Evolutionary conservation across 1,140 invertebrate genomes (phyloP), one percentile per base, ranked within the genome.

Genomic region (Lasaia peninsularis): DNA sequence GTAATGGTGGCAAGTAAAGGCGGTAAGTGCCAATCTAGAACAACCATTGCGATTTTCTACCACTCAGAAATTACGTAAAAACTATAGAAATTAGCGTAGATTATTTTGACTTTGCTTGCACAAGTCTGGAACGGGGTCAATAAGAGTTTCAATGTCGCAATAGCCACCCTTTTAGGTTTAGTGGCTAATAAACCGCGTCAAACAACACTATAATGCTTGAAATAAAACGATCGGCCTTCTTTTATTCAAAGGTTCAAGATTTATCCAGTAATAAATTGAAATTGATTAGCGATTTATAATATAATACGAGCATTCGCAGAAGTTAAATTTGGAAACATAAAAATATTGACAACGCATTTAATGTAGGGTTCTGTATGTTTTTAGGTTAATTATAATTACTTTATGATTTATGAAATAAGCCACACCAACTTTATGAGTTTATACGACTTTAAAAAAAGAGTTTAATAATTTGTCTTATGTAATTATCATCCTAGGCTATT

Each of bases 131-230:
- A 73, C 56, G 69, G 78, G 75, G 69, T 67, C 73, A 63, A 60
- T 59, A 56, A 63, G 63, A 70, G 65, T 63, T 80, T 75, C 67
- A 75, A 75, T 80, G 78, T 75, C 72, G 72, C 69, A 83, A 82
- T 65, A 70, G 67, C 67, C 74, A 79, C 78, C 83, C 73, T 86
- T 86, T 83, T 78, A 80, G 76, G 75, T 86, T 86, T 86, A 84
- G 63, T 77, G 63, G 59, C 61, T 56, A 62, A 81, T 84, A 84
- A 86, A 86, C 73, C 65, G 58, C 69, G 59, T 67, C 35, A 56
- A 67, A 77, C 69, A 67, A 58, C 63, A 65, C 58, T 60, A 58
- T 70, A 75, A 73, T 73, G 70, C 67, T 73, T 71, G 67, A 62
- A 63, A 61, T 62, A 63, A 64, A 62, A 67, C 34, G 48, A 48